Conservation (phyloP, 2,113 vertebrate species). For the Triplophysa tibetana region DNA sequence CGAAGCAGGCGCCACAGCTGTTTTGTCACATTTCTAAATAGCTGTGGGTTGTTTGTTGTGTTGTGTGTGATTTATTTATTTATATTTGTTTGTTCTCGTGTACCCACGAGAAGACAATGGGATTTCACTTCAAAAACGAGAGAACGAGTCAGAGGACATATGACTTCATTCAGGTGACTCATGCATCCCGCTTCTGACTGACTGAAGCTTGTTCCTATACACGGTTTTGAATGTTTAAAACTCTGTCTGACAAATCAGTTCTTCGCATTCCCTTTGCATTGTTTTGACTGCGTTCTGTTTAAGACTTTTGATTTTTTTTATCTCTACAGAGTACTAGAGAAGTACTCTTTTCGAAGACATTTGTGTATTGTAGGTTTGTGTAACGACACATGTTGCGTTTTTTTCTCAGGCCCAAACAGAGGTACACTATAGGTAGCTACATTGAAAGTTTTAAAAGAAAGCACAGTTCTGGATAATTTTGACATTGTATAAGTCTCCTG, state of each 20-base stretch:
- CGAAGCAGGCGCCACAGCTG: conserved; percentile 40
- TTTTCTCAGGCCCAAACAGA: conserved; percentile 4
- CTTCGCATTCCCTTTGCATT: conserved; percentile 21
- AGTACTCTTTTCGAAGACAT: conserved; percentile 24
- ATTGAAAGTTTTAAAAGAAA: not conserved
- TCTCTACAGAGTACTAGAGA: not conserved
- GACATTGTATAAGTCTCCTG: no score
- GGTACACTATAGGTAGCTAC: not conserved
- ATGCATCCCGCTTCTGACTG: conserved; percentile 14
- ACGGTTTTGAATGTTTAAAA: conserved; percentile 15
- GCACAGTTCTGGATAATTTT: not conserved
- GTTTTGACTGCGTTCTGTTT: conserved; percentile 14
- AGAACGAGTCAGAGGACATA: conserved; percentile 18
- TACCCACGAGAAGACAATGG: conserved; percentile 44
- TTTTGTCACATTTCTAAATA: conserved; percentile 42
- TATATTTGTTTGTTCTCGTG: conserved; percentile 41
- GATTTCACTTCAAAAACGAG: conserved; percentile 33
- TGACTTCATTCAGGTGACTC: conserved; percentile 44
- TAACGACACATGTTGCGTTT: not conserved
- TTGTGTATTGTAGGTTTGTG: conserved; percentile 30
- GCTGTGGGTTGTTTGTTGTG: conserved; percentile 46
- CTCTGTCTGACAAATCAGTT: conserved; percentile 40
- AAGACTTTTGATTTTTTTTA: conserved; percentile 23
- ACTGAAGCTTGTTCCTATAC: conserved; percentile 33
- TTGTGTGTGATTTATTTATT: conserved; percentile 42